Percentiles rank a stretch among this genome's conserved stretches.
Evolutionary conservation across 2,113 vertebrate genomes (phyloP).

Genomic region (Tragelaphus imberbis): DNA sequence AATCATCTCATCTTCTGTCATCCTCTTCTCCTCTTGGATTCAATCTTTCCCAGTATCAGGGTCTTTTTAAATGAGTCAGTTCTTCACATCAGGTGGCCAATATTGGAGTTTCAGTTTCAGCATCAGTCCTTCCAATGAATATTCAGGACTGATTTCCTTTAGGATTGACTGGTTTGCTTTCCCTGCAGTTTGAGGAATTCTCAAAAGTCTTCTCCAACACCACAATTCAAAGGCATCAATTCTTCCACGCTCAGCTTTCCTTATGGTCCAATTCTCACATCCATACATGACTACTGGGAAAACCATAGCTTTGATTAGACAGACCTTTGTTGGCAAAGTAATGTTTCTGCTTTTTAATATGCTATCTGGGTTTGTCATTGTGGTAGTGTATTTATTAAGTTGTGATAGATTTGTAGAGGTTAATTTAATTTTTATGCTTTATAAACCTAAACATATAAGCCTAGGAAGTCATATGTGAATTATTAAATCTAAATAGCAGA

Average conservation of each 20-base stretch:
- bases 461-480: background rate
- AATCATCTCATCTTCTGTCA: background rate
- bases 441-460: background rate
- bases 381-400: background rate
- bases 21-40: background rate
- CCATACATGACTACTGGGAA: background rate
- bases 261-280: background rate
- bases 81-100: background rate
- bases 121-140: background rate
- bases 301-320: background rate
- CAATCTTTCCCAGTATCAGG: background rate
- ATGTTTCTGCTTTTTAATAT: background rate
- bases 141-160: background rate
- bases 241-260: background rate
- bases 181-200: background rate
- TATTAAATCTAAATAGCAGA: background rate
- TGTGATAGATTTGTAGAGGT: background rate
- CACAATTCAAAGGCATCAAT: background rate
- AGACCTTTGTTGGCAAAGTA: background rate
- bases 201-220: background rate
- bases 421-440: constrained; percentile 1
- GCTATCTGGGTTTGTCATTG: background rate
- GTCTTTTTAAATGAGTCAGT: background rate
- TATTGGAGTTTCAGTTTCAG: background rate
- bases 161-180: background rate